These are phyloP conservation scores for Isaurus tuberculatus DNA, from an alignment of 92 coral and sea anemone genomes.

Conservation along the genomic window DNA sequence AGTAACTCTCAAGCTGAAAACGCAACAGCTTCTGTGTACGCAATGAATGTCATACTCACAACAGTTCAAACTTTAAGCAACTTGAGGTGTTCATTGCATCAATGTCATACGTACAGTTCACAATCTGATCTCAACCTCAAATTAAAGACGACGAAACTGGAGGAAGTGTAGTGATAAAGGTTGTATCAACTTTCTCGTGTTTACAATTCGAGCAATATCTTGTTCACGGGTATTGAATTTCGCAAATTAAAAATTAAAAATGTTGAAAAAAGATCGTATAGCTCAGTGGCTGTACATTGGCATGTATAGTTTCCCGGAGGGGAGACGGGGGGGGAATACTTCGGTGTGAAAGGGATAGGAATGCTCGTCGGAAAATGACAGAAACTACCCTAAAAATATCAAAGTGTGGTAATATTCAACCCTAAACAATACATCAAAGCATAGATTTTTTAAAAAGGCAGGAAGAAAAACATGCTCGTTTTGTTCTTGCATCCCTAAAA, in stretches of 20 bases:
- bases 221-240: constrained; percentile 22
- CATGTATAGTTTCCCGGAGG: not conserved
- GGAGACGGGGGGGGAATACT: not conserved
- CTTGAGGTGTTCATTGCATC: not conserved
- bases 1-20: constrained; percentile 9
- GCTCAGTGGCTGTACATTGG: not conserved
- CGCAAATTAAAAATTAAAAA: constrained; percentile 2
- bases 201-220: constrained; percentile 29
- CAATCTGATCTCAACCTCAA: constrained; percentile 6
- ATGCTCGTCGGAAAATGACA: too few species aligned
- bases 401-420: too few species aligned
- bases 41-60: constrained; percentile 13
- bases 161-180: not conserved
- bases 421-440: too few species aligned
- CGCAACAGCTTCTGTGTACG: constrained; percentile 32
- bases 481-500: too few species aligned
- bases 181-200: not conserved
- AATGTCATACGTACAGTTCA: constrained; percentile 4
- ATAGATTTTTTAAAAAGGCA: too few species aligned
- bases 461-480: too few species aligned
- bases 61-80: constrained; percentile 16
- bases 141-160: not conserved
- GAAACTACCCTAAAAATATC: too few species aligned
- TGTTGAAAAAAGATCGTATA: not conserved
- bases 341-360: not conserved